A percentile compares a stretch with the other conserved stretches of the same genome.
phyloP scores from a whole-genome alignment of 2,113 vertebrate genomes.

The Corythoichthys haematopterus region DNA sequence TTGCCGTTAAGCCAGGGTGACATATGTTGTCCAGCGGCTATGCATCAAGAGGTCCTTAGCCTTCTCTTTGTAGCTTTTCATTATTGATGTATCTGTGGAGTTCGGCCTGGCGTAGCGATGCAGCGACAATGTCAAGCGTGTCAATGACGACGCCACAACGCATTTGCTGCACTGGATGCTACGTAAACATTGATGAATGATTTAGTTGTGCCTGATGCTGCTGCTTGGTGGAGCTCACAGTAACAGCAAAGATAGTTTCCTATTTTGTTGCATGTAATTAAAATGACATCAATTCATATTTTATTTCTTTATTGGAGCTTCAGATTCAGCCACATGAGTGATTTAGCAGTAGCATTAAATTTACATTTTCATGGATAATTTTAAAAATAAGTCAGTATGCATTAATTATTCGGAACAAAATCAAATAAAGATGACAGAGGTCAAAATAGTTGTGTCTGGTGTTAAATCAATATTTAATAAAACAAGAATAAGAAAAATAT shows the following conservation, averaged over 20 bases:
- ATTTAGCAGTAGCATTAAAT: background rate
- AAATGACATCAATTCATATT: background rate
- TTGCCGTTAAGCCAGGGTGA: conserved; percentile 19
- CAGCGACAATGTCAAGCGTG: conserved; percentile 22
- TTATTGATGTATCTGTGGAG: conserved; percentile 57
- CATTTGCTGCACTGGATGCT: conserved; percentile 38
- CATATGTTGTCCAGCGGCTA: conserved; percentile 21
- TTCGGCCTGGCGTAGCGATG: conserved; percentile 34
- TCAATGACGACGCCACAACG: conserved; percentile 34
- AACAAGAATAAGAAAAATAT: background rate
- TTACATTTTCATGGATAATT: background rate
- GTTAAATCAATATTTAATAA: conserved; percentile 5
- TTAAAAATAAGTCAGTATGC: too few relatives aligned
- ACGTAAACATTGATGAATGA: conserved; percentile 67
- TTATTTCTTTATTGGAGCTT: background rate
- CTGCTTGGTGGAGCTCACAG: conserved; percentile 26
- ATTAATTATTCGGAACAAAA: background rate
- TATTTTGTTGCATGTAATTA: background rate
- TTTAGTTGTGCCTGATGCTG: conserved; percentile 42
- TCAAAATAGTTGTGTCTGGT: background rate
- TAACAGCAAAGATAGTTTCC: conserved; percentile 22
- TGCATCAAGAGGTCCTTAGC: conserved; percentile 44
- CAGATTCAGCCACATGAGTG: background rate
- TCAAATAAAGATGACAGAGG: background rate
- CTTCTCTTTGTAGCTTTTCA: conserved; percentile 57